Conservation (phyloP, 2,113 vertebrate species). For the Sinocyclocheilus grahami region DNA sequence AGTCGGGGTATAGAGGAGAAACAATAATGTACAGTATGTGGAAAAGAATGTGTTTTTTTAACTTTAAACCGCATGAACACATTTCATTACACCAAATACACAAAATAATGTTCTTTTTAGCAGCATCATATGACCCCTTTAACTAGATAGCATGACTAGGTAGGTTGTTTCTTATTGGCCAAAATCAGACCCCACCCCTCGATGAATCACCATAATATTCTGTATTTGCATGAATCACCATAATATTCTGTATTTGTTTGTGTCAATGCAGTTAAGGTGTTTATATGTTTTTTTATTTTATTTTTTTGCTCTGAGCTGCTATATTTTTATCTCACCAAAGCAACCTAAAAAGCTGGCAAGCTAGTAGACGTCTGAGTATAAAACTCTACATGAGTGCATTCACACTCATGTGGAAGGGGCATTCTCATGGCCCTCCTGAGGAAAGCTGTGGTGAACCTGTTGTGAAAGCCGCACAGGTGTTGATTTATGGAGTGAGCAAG, state of each 20-base stretch:
- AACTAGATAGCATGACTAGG: neutral
- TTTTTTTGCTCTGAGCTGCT: neutral
- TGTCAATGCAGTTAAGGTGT: neutral
- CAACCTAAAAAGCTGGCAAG: neutral
- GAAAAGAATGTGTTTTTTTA: too few relatives aligned
- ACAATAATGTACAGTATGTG: too few relatives aligned
- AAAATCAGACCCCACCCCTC: neutral
- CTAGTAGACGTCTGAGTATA: neutral
- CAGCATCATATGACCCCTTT: too few relatives aligned
- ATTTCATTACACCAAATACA: too few relatives aligned
- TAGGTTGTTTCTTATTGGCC: neutral
- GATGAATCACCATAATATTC: neutral
- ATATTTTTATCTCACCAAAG: neutral
- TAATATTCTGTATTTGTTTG: neutral
- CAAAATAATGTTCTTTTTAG: too few relatives aligned
- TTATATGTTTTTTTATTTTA: neutral
- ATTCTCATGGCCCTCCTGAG: neutral
- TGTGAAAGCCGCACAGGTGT: constrained; percentile 22
- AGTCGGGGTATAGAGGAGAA: too few relatives aligned
- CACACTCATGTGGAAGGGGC: neutral
- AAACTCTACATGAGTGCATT: neutral
- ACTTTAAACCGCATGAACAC: too few relatives aligned
- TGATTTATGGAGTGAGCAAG: constrained; percentile 49
- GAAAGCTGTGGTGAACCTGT: neutral
- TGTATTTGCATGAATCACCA: neutral